Evolutionary conservation across 1,140 invertebrate species (phyloP), one percentile per base, ranked within the genome.

Genomic region (Leucophenga varia): DNA sequence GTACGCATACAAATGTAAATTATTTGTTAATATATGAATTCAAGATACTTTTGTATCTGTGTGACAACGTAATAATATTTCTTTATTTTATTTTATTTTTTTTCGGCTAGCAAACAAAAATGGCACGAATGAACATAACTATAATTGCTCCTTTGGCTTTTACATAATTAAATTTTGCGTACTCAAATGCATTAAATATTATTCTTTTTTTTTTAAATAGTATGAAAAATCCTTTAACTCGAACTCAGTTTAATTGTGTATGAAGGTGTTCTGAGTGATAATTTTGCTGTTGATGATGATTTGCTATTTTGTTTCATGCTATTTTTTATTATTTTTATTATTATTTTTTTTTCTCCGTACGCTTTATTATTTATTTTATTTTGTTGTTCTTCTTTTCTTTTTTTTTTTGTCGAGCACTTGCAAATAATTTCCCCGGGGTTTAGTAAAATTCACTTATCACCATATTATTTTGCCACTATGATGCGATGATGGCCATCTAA

Each of bases 401-500:
- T n/a, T n/a, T 34, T 34, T 34, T 8, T 34, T 6, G 31, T n/a
- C n/a, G 13, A 50, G 50, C 61, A 67, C 61, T 67, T 59, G 63
- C 59, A 61, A 55, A 67, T 67, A 54, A 67, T 67, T 67, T 67
- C 63, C 63, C 63, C 54, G 56, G 63, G 61, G 63, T 36, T 46
- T 56, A 16, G 45, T 51, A 39, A 37, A 51, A 52, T 54, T 67
- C 59, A 68, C 64, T 68, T 67, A 57, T 59, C 63, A 65, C 56
- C 55, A 56, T 36, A 56, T 61, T 52, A 65, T 37, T 32, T 16
- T 13, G 44, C 13, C 44, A 18, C n/a, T n/a, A n/a, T n/a, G n/a
- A n/a, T n/a, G n/a, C n/a, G n/a, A n/a, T n/a, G n/a, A n/a, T n/a
- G n/a, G n/a, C n/a, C n/a, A n/a, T n/a, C n/a, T n/a, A n/a, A n/a